A percentile compares a stretch with the other conserved stretches of the same genome.
Evolutionary conservation across 2,797 vertebrate genomes (phyloP).

Genomic region (Hirundo rustica): DNA sequence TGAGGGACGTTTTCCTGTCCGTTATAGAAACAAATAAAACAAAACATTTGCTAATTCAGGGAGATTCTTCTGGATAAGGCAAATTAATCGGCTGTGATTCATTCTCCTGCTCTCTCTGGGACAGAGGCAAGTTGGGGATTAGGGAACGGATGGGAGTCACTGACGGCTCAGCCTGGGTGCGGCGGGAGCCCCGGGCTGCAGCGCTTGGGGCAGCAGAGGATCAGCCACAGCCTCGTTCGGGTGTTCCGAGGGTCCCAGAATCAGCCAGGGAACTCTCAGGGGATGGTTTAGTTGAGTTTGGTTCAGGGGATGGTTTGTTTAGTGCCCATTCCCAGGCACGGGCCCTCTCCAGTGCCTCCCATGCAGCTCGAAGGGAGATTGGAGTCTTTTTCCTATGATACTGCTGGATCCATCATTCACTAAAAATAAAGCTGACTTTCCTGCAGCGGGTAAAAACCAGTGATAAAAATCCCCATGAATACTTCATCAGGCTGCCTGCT

Average conservation of each 20-base stretch:
- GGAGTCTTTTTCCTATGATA: not conserved
- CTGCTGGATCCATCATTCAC: not conserved
- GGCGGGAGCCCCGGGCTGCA: not conserved
- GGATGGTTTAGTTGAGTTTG: no score
- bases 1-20: not conserved
- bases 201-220: not conserved
- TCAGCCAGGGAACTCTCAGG: not conserved
- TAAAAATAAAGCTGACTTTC: not conserved
- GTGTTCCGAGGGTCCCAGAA: not conserved
- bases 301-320: rapidly evolving
- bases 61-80: conserved; percentile 2
- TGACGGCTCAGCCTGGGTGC: not conserved
- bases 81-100: not conserved
- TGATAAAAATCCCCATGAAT: conserved; percentile 16
- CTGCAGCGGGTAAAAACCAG: not conserved
- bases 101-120: not conserved
- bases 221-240: not conserved
- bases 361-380: rapidly evolving
- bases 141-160: not conserved
- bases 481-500: conserved; percentile 7
- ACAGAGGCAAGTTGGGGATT: not conserved
- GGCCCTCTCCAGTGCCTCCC: not conserved
- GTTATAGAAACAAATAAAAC: not conserved
- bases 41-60: conserved; percentile 43
- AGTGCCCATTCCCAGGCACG: rapidly evolving